Evolutionary conservation across 2,797 vertebrate genomes (phyloP).

Genomic region (Tamandua tetradactyla): DNA sequence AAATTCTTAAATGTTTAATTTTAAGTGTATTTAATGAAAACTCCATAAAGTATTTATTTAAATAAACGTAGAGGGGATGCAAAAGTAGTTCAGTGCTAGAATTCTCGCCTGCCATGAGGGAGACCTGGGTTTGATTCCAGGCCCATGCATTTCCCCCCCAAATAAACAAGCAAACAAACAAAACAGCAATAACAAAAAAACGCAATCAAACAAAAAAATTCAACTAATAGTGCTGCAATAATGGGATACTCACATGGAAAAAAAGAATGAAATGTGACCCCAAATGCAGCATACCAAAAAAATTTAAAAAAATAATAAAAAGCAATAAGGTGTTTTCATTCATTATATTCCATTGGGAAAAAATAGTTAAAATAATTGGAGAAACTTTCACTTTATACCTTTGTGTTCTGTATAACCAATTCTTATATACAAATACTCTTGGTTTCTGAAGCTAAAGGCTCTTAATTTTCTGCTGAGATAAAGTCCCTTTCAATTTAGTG

Average conservation of each 20-base stretch:
- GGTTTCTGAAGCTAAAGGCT: conserved; percentile 34
- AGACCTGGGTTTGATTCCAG: no score
- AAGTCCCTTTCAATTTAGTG: conserved; percentile 63
- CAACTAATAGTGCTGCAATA: no score
- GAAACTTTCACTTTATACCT: conserved; percentile 51
- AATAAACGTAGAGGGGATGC: not conserved
- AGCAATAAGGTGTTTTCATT: conserved; percentile 67
- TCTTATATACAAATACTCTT: conserved; percentile 28
- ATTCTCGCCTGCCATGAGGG: no score
- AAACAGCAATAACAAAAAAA: no score
- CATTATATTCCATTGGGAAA: conserved; percentile 19
- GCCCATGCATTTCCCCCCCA: no score
- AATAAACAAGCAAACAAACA: no score
- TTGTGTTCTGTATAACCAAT: not conserved
- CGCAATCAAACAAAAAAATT: no score
- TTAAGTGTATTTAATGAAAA: not conserved
- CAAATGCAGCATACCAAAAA: no score
- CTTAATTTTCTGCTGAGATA: conserved; percentile 74
- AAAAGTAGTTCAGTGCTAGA: no score
- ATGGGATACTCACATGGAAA: no score
- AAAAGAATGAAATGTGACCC: no score
- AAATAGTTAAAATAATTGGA: conserved; percentile 42
- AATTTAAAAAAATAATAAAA: no score
- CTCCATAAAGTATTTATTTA: not conserved
- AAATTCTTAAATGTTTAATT: not conserved